Evolutionary conservation across 2,113 vertebrate genomes (phyloP).

Genomic region (Euleptes europaea): DNA sequence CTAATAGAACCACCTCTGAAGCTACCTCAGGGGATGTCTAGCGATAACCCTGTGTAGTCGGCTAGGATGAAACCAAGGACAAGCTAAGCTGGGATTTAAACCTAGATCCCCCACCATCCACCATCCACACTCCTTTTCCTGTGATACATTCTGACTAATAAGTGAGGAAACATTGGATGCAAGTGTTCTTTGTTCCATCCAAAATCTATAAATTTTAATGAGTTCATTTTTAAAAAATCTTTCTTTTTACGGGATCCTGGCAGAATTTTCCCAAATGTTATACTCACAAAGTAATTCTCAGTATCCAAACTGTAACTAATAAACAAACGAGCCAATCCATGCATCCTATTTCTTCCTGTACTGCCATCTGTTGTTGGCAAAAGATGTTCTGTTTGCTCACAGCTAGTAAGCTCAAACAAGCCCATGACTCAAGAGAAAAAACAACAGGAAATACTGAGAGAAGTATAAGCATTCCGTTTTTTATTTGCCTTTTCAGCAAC

Average conservation of each 20-base stretch:
- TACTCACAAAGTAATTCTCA: constrained; percentile 30
- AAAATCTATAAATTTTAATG: constrained; percentile 4
- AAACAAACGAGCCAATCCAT: constrained; percentile 54
- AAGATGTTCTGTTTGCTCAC: constrained; percentile 40
- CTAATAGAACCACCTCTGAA: too few relatives aligned
- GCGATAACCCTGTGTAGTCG: too few relatives aligned
- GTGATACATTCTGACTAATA: neutral
- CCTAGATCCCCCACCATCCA: neutral
- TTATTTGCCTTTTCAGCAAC: neutral
- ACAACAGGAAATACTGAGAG: neutral
- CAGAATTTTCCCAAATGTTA: constrained; percentile 25
- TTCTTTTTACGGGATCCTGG: neutral
- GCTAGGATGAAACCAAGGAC: neutral
- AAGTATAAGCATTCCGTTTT: neutral
- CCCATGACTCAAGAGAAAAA: constrained; percentile 25
- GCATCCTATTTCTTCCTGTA: constrained; percentile 46
- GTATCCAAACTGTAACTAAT: constrained; percentile 53
- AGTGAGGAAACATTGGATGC: constrained; percentile 25
- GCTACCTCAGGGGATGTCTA: too few relatives aligned
- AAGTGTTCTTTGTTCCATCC: neutral
- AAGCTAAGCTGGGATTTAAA: neutral
- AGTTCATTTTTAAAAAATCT: constrained; percentile 4
- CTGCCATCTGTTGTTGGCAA: constrained; percentile 61
- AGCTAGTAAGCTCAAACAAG: constrained; percentile 5
- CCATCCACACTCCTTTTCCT: neutral